These are phyloP conservation scores for Aleiodes alternator DNA, from an alignment of 2,888 invertebrate species.

Conservation along the genomic window DNA sequence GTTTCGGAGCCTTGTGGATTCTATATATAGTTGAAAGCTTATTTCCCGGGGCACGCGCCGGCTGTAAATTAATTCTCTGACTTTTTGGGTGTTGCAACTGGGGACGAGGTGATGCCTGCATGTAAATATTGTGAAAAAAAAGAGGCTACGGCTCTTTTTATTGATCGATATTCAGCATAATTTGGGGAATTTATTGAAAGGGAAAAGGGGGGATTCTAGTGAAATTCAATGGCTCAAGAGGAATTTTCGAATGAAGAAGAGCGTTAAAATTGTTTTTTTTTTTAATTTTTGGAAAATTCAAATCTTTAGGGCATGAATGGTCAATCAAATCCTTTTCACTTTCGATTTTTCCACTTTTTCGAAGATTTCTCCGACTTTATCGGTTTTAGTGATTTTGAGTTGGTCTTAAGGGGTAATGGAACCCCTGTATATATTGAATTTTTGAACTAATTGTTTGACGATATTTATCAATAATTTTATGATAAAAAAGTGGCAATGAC, in stretches of 20 bases:
- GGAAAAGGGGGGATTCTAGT: not conserved
- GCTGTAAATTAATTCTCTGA: constrained; percentile 68
- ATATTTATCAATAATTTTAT: too few species aligned
- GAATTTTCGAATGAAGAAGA: not conserved
- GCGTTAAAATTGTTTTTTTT: not conserved
- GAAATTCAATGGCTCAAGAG: too few species aligned
- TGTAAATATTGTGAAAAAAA: not conserved
- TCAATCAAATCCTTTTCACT: too few species aligned
- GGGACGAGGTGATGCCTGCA: not conserved
- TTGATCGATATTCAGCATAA: not conserved
- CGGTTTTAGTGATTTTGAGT: too few species aligned
- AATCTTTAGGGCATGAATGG: too few species aligned
- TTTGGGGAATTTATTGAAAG: not conserved
- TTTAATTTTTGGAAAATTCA: not conserved
- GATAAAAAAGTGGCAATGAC: too few species aligned
- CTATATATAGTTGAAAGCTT: constrained; percentile 64
- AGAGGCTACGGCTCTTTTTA: not conserved
- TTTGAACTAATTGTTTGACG: too few species aligned
- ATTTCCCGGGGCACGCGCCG: constrained; percentile 67
- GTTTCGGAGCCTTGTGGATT: constrained; percentile 37
- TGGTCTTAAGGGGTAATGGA: too few species aligned
- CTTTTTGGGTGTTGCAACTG: constrained; percentile 44
- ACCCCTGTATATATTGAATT: too few species aligned
- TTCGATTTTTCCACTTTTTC: too few species aligned
- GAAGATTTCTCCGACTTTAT: too few species aligned